Conservation (phyloP, 2,888 invertebrate genomes). For the Drosophila hawaiiensis region DNA sequence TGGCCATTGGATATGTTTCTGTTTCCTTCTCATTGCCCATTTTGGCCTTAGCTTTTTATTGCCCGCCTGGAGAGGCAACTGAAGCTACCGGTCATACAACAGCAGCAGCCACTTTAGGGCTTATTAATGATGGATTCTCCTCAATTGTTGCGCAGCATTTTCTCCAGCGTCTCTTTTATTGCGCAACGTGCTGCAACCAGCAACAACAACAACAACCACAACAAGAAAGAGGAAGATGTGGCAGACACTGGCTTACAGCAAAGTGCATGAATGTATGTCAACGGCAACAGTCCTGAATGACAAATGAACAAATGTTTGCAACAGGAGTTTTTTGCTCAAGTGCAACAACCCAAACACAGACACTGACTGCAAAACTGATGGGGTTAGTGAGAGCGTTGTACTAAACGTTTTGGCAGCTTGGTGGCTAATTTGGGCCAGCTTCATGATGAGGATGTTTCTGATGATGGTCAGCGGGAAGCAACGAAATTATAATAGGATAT, state of each 20-base stretch:
- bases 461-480: slow-evolving; percentile 23
- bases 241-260: slow-evolving; percentile 51
- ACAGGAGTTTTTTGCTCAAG: slow-evolving; percentile 33
- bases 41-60: slow-evolving; percentile 79
- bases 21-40: slow-evolving; percentile 77
- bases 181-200: slow-evolving; percentile 65
- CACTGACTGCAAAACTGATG: slow-evolving; percentile 3
- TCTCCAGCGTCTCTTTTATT: slow-evolving; percentile 64
- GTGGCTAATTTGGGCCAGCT: slow-evolving; percentile 74
- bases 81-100: slow-evolving; percentile 44
- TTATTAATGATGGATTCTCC: slow-evolving; percentile 83
- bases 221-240: slow-evolving; percentile 8
- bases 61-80: slow-evolving; percentile 66
- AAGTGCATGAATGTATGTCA: slow-evolving; percentile 84
- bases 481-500: slow-evolving; percentile 28
- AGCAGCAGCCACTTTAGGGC: slow-evolving; percentile 82
- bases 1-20: slow-evolving; percentile 69
- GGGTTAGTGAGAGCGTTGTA: slow-evolving; percentile 58
- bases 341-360: slow-evolving; percentile 7
- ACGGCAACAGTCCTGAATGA: slow-evolving; percentile 81
- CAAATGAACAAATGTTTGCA: slow-evolving; percentile 82
- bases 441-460: slow-evolving; percentile 40
- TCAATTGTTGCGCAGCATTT: slow-evolving; percentile 67
- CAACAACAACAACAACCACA: slow-evolving; percentile 39
- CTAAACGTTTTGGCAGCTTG: slow-evolving; percentile 79